Base-by-base conservation (phyloP, 92 coral and sea anemone genomes). In the Diadumene lineata region DNA sequence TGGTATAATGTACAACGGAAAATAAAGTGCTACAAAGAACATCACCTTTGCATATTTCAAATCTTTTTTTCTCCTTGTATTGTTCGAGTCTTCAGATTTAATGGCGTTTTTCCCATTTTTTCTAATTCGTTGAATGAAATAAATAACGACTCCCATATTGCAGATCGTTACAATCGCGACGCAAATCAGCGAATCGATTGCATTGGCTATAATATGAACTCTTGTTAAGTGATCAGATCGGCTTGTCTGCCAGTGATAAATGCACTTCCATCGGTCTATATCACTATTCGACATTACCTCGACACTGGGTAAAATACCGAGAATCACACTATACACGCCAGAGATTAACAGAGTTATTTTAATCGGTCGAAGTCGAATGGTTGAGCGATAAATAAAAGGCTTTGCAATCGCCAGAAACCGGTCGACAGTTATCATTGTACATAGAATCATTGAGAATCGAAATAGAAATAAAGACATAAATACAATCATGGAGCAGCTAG, bases 341-440 rank as follows among this genome's bases (percentile, higher is more conserved):
- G 60, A 57, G 24, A 73, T n/a, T 0, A 57, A 57, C 8, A 75
- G 44, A 48, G 81, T 72, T n/a, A 75, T 19, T 48, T 50, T 26
- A 29, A 73, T 66, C 33, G 76, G 79, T 24, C 75, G 74, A 66
- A 81, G 74, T n/a, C 76, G 79, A n/a, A 86, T 68, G 56, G 69
- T 86, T 23, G 86, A 75, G 51, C 90, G 85, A 43, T 86, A 86
- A 74, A 81, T 60, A 71, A 86, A 81, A 11, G 90, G 90, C 69
- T 86, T 86, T 10, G 83, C 77, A 48, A 86, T 76, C 13, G 90
- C 90, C 10, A 86, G 56, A 67, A 69, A 86, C 57, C 90, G 70
- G 66, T 86, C 90, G 15, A 86, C 66, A 33, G 90, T 82, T 28
- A 86, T 79, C 77, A 77, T 11, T 3, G 86, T 68, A 1, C 86